These are phyloP conservation scores for Tympanoctomys barrerae DNA, from an alignment of 2,797 vertebrate species.

Conservation along the genomic window DNA sequence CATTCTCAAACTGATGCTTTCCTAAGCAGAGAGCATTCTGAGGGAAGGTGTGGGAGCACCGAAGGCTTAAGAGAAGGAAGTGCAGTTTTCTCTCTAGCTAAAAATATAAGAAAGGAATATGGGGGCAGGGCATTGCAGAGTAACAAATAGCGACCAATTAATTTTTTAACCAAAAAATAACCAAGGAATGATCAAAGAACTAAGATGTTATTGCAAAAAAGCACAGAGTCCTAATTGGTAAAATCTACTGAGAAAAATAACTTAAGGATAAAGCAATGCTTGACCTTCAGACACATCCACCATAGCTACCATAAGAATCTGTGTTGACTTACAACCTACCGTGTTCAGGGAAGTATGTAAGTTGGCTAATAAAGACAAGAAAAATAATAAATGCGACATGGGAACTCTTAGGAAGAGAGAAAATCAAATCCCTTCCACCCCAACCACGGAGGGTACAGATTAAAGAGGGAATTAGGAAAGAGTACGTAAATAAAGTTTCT, in stretches of 20 bases:
- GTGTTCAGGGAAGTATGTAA: conserved; percentile 46
- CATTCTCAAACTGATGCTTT: background rate
- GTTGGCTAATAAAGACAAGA: conserved; percentile 49
- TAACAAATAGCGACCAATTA: background rate
- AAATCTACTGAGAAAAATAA: conserved; percentile 9
- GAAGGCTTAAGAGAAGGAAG: background rate
- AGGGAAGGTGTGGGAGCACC: background rate
- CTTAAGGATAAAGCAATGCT: background rate
- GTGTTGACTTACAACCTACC: conserved; percentile 40
- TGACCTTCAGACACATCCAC: background rate
- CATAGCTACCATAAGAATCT: conserved; percentile 18
- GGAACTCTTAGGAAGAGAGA: background rate
- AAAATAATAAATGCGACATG: background rate
- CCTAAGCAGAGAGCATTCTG: background rate
- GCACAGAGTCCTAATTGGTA: background rate
- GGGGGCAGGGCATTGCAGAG: background rate
- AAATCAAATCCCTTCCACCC: background rate
- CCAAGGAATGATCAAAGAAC: background rate
- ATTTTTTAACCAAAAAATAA: conserved; percentile 15
- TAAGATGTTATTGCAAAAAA: background rate
- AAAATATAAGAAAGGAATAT: background rate
- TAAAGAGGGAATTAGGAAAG: background rate
- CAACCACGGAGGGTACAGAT: background rate
- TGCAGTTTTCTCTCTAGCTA: background rate
- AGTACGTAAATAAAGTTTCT: background rate